Base-by-base conservation (phyloP, 1,140 invertebrate genomes). In the Schlechtendalia chinensis region DNA sequence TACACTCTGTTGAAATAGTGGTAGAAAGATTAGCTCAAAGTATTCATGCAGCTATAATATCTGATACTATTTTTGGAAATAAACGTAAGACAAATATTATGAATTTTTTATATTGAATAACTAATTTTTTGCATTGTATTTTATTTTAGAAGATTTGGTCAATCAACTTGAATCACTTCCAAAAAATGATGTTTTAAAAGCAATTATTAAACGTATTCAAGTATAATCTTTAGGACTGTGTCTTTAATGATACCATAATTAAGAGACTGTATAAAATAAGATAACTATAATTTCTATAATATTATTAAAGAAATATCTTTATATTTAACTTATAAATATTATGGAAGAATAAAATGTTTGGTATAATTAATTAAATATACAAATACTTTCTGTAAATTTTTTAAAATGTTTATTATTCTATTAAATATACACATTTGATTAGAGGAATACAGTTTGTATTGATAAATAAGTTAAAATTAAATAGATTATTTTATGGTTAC, bases 31-130 rank as follows among this genome's bases (percentile, higher is more conserved):
- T 93, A 53, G 91, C 91, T 0, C 93, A 95, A 85, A 89, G 92
- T 16, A 88, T 93, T 1, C 93, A 93, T 85, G 89, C 93, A 17
- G 90, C 91, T 0, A 85, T 93, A 61, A 89, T 89, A 63, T 89
- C 90, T 16, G 92, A 91, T 81, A 93, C 91, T 85, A 89, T 93
- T 82, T 92, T 92, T 84, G 92, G 92, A 54, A 93, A 93, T 85
- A 90, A 87, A 85, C 87, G 87, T 88, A 85, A 83, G 85, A 61
- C 14, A 24, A 69, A 47, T 75, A 50, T 45, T 29, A 58, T 16
- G 32, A n/a, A n/a, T 5, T n/a, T 27, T 74, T 32, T 14, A 22
- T 67, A 24, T 69, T 74, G 10, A 29, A 14, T 75, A 58, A 10
- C n/a, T 58, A 16, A 75, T 58, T 47, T 75, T 39, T 39, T 8